Percentiles rank a stretch among this genome's conserved stretches.
These are phyloP conservation scores for Zelleria hepariella DNA, from an alignment of 2,888 invertebrate species.

Conservation along the genomic window DNA sequence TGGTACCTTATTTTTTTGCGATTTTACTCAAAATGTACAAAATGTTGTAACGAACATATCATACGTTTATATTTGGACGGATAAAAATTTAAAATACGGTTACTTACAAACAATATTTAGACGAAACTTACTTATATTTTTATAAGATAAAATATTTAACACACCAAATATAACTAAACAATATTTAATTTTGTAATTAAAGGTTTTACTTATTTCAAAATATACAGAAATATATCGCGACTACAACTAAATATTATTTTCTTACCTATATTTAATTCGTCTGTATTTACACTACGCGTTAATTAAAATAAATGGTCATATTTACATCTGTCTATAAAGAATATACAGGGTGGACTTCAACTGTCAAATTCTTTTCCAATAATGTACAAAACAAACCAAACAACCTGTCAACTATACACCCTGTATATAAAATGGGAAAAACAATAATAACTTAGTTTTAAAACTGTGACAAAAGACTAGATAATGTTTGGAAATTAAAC, in stretches of 20 bases:
- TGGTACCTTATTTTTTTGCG: too few relatives aligned
- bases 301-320: neutral
- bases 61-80: neutral
- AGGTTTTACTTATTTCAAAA: neutral
- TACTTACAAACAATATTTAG: neutral
- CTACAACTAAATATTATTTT: conserved; percentile 4
- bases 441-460: conserved; percentile 15
- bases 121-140: neutral
- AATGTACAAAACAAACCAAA: neutral
- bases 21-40: too few relatives aligned
- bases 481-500: conserved; percentile 54
- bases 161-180: neutral
- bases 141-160: neutral
- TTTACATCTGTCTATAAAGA: neutral
- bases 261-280: neutral
- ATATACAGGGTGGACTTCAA: neutral
- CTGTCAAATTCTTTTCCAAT: neutral
- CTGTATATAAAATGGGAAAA: conserved; percentile 1
- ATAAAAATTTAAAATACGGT: neutral
- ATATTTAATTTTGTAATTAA: neutral
- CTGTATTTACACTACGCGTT: neutral
- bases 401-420: neutral
- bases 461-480: conserved; percentile 71
- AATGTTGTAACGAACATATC: too few relatives aligned
- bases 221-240: neutral